Evolutionary conservation across 2,888 invertebrate genomes (phyloP).

Genomic region (Calliphora vomitoria): DNA sequence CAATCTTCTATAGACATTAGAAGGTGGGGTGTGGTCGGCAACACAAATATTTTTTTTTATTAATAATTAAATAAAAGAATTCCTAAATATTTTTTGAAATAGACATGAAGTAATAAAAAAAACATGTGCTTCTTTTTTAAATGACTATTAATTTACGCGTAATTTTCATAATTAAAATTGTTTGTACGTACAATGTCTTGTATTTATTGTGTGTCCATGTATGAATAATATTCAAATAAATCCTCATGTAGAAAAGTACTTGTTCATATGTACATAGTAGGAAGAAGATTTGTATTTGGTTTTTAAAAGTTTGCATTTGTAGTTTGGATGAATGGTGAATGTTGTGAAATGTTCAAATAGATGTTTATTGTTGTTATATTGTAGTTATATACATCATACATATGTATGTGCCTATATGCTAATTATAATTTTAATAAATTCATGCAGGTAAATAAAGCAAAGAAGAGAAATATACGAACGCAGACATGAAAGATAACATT

Average conservation of each 20-base stretch:
- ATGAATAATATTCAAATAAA: background rate
- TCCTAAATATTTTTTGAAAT: conserved; percentile 18
- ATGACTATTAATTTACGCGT: conserved; percentile 42
- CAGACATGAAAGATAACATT: conserved; percentile 42
- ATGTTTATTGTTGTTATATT: background rate
- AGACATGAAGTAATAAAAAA: conserved; percentile 25
- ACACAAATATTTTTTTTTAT: conserved; percentile 33
- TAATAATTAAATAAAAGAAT: conserved; percentile 28
- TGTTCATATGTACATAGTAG: background rate
- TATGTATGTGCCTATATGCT: conserved; percentile 13
- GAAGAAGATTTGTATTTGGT: background rate
- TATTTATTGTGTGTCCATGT: background rate
- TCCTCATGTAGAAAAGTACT: conserved; percentile 21
- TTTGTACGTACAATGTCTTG: background rate
- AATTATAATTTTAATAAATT: conserved; percentile 46
- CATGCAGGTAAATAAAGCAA: conserved; percentile 33
- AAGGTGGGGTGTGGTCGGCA: conserved; percentile 70
- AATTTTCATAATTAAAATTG: conserved; percentile 11
- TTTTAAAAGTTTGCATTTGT: conserved; percentile 17
- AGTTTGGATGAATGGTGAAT: background rate
- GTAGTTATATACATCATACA: no score
- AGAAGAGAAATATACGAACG: background rate
- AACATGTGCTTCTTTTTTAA: conserved; percentile 58
- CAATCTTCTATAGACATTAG: background rate
- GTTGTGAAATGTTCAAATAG: conserved; percentile 1